A percentile compares a stretch with the other conserved stretches of the same genome.
phyloP scores from a whole-genome alignment of 53 echinoderm and acorn worm species.

The Luidia sarsii region DNA sequence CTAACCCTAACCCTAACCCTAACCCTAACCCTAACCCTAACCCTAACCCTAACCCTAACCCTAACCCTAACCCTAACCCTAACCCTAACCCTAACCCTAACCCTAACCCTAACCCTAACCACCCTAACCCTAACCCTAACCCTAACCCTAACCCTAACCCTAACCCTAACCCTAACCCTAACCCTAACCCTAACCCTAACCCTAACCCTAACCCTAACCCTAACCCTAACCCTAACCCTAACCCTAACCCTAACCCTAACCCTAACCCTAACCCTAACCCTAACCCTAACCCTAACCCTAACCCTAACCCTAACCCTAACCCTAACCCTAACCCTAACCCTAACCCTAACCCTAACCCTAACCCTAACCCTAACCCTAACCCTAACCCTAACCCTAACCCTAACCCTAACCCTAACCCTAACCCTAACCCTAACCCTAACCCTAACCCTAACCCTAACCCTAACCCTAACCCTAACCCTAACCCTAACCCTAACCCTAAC shows the following conservation, averaged over 20 bases:
- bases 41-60: slow-evolving; percentile 57
- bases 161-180: slow-evolving; percentile 7
- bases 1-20: slow-evolving; percentile 35
- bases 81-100: slow-evolving; percentile 16
- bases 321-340: slow-evolving; percentile 27
- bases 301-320: slow-evolving; percentile 4
- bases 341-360: slow-evolving; percentile 43
- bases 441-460: slow-evolving; percentile 55
- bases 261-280: slow-evolving; percentile 15
- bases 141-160: slow-evolving; percentile 9
- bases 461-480: slow-evolving; percentile 54
- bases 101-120: slow-evolving; percentile 57
- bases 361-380: slow-evolving; percentile 53
- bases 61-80: slow-evolving; percentile 36
- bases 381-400: slow-evolving; percentile 56
- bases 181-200: not conserved
- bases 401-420: slow-evolving; percentile 51
- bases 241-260: slow-evolving; percentile 12
- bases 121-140: not conserved
- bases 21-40: slow-evolving; percentile 41
- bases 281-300: slow-evolving; percentile 16
- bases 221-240: slow-evolving; percentile 22
- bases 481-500: slow-evolving; percentile 55
- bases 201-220: slow-evolving; percentile 58
- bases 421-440: slow-evolving; percentile 54